Percentiles rank a stretch among this genome's conserved stretches.
Conservation (phyloP, 2,888 invertebrate genomes). For the Falcaria lacertinaria region DNA sequence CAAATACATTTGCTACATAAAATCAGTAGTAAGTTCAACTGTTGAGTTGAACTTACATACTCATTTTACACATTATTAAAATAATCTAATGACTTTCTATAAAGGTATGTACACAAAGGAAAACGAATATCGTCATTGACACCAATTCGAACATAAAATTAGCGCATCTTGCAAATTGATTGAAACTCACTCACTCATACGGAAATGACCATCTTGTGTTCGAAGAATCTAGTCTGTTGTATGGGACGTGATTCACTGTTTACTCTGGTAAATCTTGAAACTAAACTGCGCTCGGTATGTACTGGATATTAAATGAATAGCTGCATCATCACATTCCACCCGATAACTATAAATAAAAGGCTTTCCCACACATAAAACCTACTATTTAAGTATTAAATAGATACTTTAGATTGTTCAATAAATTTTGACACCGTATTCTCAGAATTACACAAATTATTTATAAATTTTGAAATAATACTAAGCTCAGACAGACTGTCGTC, state of each 20-base stretch:
- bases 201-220: neutral
- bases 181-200: neutral
- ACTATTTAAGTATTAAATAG: no score
- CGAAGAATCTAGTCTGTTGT: neutral
- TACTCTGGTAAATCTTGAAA: neutral
- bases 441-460: no score
- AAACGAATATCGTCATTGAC: neutral
- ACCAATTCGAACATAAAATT: neutral
- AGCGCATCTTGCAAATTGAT: neutral
- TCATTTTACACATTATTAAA: no score
- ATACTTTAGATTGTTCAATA: no score
- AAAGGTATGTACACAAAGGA: neutral
- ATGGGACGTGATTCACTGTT: conserved; percentile 1
- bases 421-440: no score
- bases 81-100: neutral
- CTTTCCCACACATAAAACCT: no score
- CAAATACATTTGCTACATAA: no score
- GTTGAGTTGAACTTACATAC: no score
- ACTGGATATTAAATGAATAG: neutral
- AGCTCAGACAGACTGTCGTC: no score
- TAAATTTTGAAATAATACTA: no score
- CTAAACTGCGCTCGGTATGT: neutral
- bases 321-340: neutral
- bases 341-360: neutral
- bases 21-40: no score